Evolutionary conservation across 2,888 invertebrate genomes (phyloP).

Genomic region (Celastrina argiolus): DNA sequence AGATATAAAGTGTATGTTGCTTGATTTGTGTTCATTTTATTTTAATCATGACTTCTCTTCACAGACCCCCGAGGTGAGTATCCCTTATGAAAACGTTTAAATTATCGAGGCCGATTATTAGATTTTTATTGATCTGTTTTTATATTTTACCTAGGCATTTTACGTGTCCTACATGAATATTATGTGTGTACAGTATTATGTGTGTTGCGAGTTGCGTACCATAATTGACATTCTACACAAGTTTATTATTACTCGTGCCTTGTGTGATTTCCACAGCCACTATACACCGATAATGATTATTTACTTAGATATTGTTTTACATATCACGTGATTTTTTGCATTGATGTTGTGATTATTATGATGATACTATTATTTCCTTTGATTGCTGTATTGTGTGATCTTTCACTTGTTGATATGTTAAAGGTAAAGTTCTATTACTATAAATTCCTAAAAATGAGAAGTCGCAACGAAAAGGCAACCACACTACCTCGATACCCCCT

Average conservation of each 20-base stretch:
- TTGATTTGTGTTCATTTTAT: conserved; percentile 75
- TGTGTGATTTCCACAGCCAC: conserved; percentile 26
- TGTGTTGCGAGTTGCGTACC: not conserved
- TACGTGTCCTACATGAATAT: not conserved
- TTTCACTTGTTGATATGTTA: conserved; percentile 67
- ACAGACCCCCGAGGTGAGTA: conserved; percentile 70
- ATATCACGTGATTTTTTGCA: conserved; percentile 31
- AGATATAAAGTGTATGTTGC: conserved; percentile 78
- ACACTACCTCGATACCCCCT: conserved; percentile 5
- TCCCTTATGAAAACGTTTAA: conserved; percentile 44
- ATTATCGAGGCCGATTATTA: not conserved
- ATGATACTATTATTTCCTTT: conserved; percentile 36
- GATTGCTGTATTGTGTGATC: conserved; percentile 52
- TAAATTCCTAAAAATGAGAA: conserved; percentile 19
- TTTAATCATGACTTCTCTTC: conserved; percentile 69
- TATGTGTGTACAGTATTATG: conserved; percentile 16
- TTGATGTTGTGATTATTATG: conserved; percentile 19
- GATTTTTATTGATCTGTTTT: conserved; percentile 17
- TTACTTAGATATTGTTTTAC: conserved; percentile 9
- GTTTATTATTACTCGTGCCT: conserved; percentile 13
- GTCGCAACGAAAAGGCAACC: conserved; percentile 6
- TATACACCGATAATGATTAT: conserved; percentile 16
- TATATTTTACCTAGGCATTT: conserved; percentile 7
- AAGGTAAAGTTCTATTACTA: conserved; percentile 49
- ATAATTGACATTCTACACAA: conserved; percentile 12